Evolutionary conservation across 1,140 invertebrate species (phyloP).

Genomic region (Laupala kohalensis): DNA sequence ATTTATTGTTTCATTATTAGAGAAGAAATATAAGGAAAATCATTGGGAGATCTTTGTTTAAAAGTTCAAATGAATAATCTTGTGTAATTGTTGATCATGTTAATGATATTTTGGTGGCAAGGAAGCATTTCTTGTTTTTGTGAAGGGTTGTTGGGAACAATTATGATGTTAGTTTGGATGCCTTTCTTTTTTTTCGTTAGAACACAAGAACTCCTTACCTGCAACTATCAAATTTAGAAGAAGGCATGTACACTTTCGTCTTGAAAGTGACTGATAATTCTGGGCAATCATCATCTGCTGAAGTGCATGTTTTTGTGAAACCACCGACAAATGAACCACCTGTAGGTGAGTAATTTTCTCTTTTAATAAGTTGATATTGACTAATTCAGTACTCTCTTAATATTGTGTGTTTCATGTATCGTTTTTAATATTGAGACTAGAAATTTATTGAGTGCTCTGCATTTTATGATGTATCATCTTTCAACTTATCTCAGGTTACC

Average conservation of each 20-base stretch:
- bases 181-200: constrained; percentile 21
- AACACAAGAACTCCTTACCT: constrained; percentile 79
- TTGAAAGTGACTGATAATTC: constrained; percentile 84
- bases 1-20: too few species aligned
- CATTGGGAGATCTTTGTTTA: too few species aligned
- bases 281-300: constrained; percentile 70
- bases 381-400: too few species aligned
- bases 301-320: constrained; percentile 88
- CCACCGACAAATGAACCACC: constrained; percentile 74
- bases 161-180: not conserved
- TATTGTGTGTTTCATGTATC: too few species aligned
- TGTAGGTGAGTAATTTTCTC: constrained; percentile 34
- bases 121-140: not conserved
- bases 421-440: too few species aligned
- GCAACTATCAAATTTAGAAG: constrained; percentile 75
- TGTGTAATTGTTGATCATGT: too few species aligned
- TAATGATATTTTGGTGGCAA: too few species aligned
- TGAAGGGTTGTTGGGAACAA: not conserved
- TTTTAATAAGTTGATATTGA: not conserved
- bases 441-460: too few species aligned
- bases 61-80: too few species aligned
- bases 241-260: constrained; percentile 88
- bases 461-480: too few species aligned
- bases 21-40: too few species aligned
- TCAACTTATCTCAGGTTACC: too few species aligned